phyloP scores from a whole-genome alignment of 2,797 vertebrate species.

The Ambastaia sidthimunki region DNA sequence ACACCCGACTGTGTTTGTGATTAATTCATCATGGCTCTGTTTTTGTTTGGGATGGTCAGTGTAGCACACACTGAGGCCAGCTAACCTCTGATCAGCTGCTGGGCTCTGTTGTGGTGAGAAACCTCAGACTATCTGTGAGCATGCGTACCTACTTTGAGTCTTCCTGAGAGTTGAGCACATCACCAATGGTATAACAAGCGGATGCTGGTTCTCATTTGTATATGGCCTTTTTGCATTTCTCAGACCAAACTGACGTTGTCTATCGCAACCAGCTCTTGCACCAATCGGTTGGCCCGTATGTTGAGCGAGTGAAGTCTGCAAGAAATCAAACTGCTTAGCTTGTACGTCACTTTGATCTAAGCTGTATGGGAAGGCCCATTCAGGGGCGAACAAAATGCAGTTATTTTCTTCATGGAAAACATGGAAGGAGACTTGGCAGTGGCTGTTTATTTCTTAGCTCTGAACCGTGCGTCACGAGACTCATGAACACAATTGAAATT shows the following conservation, averaged over 20 bases:
- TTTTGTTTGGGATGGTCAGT: slow-evolving; percentile 19
- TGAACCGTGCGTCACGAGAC: slow-evolving; percentile 10
- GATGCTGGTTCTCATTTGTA: slow-evolving; percentile 70
- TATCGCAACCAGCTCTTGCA: slow-evolving; percentile 67
- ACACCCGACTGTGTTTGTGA: slow-evolving; percentile 13
- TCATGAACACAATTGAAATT: slow-evolving; percentile 7
- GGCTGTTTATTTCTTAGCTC: slow-evolving; percentile 45
- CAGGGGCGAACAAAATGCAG: slow-evolving; percentile 63
- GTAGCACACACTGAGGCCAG: not conserved
- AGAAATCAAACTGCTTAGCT: slow-evolving; percentile 62
- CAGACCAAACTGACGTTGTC: slow-evolving; percentile 72
- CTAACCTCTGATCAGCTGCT: not conserved
- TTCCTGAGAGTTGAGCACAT: slow-evolving; percentile 53
- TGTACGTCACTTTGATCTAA: slow-evolving; percentile 63
- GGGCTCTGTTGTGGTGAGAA: not conserved
- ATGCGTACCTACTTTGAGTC: not conserved
- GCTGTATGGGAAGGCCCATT: slow-evolving; percentile 55
- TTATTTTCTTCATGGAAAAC: slow-evolving; percentile 55
- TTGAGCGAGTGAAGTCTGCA: slow-evolving; percentile 67
- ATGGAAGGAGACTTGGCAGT: slow-evolving; percentile 43
- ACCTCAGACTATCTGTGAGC: not conserved
- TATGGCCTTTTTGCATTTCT: slow-evolving; percentile 60
- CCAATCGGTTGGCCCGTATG: slow-evolving; percentile 68
- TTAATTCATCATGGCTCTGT: slow-evolving; percentile 8
- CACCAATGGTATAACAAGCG: slow-evolving; percentile 74